Evolutionary conservation across 2,113 vertebrate species (phyloP), one percentile per base, ranked within the genome.

Genomic region (Forbesichthys papilliferus): DNA sequence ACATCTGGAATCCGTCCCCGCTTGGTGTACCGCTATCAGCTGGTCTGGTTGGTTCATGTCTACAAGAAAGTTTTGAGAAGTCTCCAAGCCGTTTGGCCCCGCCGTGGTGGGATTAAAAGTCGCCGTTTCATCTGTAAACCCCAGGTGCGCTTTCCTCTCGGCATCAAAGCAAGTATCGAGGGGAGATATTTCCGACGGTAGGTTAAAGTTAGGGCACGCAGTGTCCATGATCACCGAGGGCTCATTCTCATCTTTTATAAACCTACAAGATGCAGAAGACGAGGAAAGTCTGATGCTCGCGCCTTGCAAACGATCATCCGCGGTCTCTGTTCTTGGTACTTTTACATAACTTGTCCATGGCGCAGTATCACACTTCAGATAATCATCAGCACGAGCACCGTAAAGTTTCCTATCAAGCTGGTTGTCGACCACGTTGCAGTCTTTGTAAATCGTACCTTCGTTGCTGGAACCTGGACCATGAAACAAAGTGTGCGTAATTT

Each of bases 171-270:
- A 84, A 64, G 47, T 63, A 48, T 86, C 85, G 0, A 90, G 56
- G 14, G 59, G 51, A 1, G 73, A 46, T 3, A 86, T 62, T 12
- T 84, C 84, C 11, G 80, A 11, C 0, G 83, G 52, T 0, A 78
- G n/a, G 0, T 85, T 82, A 7, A 91, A 89, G 49, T 48, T 81
- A 12, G 81, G 56, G 65, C 81, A 76, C 0, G 70, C 36, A 0
- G 69, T 52, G 5, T 87, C 79, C 75, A 87, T 87, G 1, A 90
- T 89, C 51, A 85, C 77, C 6, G 86, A 72, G 1, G 83, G 83
- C 42, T 91, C 85, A 5, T 86, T 78, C 10, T 94, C 92, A 60
- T 90, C 89, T 66, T 91, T 92, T 33, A 92, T 88, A 67, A 87
- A 90, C 51, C 87, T 88, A n/a, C 74, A 85, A 1, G 73, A 71